phyloP scores from a whole-genome alignment of 2,113 vertebrate species.

The Saguinus midas region DNA sequence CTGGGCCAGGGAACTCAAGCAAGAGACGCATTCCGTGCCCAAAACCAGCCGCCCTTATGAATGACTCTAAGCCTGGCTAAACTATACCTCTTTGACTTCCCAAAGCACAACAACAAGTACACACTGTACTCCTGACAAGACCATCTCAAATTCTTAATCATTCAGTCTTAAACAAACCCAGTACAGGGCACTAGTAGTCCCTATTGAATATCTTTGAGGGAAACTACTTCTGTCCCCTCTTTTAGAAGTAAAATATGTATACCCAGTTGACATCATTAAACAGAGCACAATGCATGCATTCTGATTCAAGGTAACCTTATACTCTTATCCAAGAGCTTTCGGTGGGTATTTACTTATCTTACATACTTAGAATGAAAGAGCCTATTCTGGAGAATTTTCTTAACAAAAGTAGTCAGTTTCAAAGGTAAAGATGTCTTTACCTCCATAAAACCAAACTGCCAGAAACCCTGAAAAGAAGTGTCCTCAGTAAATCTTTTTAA shows the following conservation, averaged over 20 bases:
- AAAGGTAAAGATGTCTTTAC: background rate
- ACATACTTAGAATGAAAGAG: slow-evolving; percentile 45
- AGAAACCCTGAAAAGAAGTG: background rate
- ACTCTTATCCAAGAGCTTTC: background rate
- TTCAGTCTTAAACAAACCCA: slow-evolving; percentile 30
- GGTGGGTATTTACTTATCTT: background rate
- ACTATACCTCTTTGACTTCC: background rate
- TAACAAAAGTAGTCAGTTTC: background rate
- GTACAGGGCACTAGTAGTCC: background rate
- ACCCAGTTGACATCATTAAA: background rate
- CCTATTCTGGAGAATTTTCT: slow-evolving; percentile 23
- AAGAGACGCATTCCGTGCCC: background rate
- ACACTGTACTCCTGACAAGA: background rate
- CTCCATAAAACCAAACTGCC: background rate
- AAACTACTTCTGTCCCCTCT: slow-evolving; percentile 25
- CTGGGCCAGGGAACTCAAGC: background rate
- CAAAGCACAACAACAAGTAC: background rate
- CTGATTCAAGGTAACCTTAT: slow-evolving; percentile 20
- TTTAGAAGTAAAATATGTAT: slow-evolving; percentile 23
- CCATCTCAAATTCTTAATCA: slow-evolving; percentile 26
- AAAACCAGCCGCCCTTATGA: background rate
- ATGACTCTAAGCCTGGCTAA: background rate
- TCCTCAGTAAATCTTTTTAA: slow-evolving; percentile 14
- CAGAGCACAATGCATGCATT: slow-evolving; percentile 39
- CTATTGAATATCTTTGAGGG: background rate